phyloP scores from a whole-genome alignment of 2,113 vertebrate species.

The Mungos mungo region DNA sequence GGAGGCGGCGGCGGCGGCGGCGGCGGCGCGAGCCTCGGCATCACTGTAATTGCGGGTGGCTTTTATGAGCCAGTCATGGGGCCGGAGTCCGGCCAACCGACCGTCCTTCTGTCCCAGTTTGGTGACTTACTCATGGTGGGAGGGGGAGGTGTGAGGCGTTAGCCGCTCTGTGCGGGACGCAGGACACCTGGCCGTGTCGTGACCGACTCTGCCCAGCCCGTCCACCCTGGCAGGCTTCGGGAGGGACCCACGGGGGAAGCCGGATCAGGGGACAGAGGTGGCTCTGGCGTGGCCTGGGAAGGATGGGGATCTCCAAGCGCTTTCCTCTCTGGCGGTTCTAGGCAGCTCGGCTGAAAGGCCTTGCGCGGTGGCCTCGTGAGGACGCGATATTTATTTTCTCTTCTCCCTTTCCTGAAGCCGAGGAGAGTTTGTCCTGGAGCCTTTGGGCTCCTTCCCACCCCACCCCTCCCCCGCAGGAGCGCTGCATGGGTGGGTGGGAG shows the following conservation, averaged over 20 bases:
- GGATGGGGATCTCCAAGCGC: neutral
- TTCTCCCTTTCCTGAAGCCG: neutral
- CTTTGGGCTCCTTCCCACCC: neutral
- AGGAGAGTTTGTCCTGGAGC: neutral
- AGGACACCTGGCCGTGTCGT: neutral
- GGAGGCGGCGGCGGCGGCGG: slow-evolving; percentile 49
- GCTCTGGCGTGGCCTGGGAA: neutral
- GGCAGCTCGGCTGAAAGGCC: slow-evolving; percentile 44
- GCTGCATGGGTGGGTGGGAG: too few relatives aligned
- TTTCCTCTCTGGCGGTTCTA: neutral
- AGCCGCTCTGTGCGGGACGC: neutral
- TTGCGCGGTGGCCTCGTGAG: slow-evolving; percentile 57
- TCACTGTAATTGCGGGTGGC: slow-evolving; percentile 72
- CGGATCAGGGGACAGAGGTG: neutral
- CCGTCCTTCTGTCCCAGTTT: slow-evolving; percentile 73
- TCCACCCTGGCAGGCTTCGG: neutral
- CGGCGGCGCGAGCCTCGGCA: slow-evolving; percentile 25
- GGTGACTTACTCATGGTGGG: slow-evolving; percentile 69
- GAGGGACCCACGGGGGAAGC: neutral
- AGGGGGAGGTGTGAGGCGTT: neutral
- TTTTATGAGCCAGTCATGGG: slow-evolving; percentile 76
- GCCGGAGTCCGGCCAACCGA: slow-evolving; percentile 62
- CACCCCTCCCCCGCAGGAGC: neutral
- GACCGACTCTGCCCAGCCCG: neutral
- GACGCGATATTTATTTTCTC: slow-evolving; percentile 58